Conservation (phyloP, 2,113 vertebrate species). For the Leuciscus idus region DNA sequence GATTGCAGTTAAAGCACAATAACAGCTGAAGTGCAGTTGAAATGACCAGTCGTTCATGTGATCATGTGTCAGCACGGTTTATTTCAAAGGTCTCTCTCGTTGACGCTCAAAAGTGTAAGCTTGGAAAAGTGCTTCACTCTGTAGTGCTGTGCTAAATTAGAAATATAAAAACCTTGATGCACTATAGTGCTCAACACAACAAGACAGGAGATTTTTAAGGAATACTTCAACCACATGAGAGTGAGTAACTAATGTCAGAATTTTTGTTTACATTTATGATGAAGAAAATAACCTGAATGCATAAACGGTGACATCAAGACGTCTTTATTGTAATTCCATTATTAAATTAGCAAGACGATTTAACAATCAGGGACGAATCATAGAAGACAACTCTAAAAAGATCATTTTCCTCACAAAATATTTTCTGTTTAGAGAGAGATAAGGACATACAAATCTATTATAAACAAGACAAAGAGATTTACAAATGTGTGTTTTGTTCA, state of each 20-base stretch:
- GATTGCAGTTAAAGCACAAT: slow-evolving; percentile 14
- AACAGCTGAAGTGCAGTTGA: neutral
- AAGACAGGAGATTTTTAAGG: neutral
- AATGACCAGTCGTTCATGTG: slow-evolving; percentile 13
- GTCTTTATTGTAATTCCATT: slow-evolving; percentile 72
- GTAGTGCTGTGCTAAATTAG: neutral
- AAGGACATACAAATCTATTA: slow-evolving; percentile 73
- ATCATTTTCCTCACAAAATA: slow-evolving; percentile 70
- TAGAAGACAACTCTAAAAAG: slow-evolving; percentile 70
- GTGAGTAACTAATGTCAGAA: neutral
- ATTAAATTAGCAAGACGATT: slow-evolving; percentile 64
- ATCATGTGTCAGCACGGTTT: neutral
- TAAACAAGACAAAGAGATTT: slow-evolving; percentile 70
- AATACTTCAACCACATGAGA: neutral
- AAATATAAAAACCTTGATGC: neutral
- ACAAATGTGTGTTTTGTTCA: slow-evolving; percentile 68
- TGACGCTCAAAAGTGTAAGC: neutral
- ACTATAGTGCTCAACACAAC: neutral
- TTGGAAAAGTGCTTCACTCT: neutral
- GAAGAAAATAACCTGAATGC: neutral
- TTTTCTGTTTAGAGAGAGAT: slow-evolving; percentile 65
- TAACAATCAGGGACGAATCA: slow-evolving; percentile 72
- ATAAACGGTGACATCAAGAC: slow-evolving; percentile 38
- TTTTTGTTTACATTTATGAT: neutral
- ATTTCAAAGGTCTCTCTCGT: neutral